Evolutionary conservation across 2,797 vertebrate genomes (phyloP).

Genomic region (Anisognathus igniventris): DNA sequence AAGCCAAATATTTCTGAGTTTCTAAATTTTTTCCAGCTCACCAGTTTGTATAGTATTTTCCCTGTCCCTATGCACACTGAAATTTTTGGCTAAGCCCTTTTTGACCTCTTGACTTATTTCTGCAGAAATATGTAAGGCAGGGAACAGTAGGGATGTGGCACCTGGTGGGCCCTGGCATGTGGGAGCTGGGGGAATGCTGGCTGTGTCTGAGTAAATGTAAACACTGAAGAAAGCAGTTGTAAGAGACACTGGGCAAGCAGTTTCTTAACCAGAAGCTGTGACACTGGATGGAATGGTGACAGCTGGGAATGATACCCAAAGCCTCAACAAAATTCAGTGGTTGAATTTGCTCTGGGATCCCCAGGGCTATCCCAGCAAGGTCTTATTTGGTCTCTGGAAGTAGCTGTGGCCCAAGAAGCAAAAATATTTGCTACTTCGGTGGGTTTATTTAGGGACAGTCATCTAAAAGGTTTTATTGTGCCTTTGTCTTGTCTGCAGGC

Average conservation of each 20-base stretch:
- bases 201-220: neutral
- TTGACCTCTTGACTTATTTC: neutral
- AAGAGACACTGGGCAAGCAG: neutral
- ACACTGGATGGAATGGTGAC: neutral
- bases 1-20: neutral
- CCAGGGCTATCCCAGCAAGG: neutral
- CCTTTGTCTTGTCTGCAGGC: constrained; percentile 56
- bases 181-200: neutral
- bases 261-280: neutral
- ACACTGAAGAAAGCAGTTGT: neutral
- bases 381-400: neutral
- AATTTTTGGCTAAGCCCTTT: neutral
- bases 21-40: neutral
- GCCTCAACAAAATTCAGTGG: neutral
- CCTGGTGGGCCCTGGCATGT: no score
- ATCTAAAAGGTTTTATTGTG: neutral
- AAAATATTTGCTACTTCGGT: neutral
- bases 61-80: rapidly evolving
- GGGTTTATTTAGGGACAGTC: neutral
- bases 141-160: neutral
- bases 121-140: neutral
- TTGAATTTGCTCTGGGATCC: neutral
- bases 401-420: neutral
- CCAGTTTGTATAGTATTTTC: neutral
- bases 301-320: neutral